Conservation (phyloP, 2,113 vertebrate species). For the Neofelis nebulosa region DNA sequence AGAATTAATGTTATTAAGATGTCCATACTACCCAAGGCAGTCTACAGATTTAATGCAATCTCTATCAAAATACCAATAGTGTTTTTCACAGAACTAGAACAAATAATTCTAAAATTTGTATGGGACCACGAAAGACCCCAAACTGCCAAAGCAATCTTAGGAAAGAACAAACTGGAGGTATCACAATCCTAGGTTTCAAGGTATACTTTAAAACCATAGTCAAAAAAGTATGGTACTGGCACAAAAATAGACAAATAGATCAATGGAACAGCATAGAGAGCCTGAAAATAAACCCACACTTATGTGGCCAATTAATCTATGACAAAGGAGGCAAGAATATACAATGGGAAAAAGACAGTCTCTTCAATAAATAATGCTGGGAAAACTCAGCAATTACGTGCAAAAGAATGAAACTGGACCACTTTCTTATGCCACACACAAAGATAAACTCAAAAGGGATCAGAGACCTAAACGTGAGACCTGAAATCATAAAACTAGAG, state of each 20-base stretch:
- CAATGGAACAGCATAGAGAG: background rate
- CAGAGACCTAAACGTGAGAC: background rate
- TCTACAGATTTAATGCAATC: background rate
- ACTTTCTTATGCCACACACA: background rate
- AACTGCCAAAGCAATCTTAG: background rate
- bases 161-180: background rate
- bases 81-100: background rate
- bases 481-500: background rate
- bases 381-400: background rate
- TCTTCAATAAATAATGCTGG: background rate
- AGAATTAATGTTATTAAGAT: background rate
- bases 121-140: background rate
- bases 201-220: background rate
- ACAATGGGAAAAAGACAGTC: background rate
- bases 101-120: background rate
- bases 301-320: background rate
- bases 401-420: background rate
- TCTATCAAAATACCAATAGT: background rate
- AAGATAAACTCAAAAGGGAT: background rate
- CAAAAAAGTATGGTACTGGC: background rate
- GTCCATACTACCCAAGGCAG: background rate
- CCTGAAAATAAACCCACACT: background rate
- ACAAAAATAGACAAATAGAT: background rate
- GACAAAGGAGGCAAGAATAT: background rate
- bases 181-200: background rate